phyloP scores from a whole-genome alignment of 2,113 vertebrate genomes.

The Pachyramphus minor region DNA sequence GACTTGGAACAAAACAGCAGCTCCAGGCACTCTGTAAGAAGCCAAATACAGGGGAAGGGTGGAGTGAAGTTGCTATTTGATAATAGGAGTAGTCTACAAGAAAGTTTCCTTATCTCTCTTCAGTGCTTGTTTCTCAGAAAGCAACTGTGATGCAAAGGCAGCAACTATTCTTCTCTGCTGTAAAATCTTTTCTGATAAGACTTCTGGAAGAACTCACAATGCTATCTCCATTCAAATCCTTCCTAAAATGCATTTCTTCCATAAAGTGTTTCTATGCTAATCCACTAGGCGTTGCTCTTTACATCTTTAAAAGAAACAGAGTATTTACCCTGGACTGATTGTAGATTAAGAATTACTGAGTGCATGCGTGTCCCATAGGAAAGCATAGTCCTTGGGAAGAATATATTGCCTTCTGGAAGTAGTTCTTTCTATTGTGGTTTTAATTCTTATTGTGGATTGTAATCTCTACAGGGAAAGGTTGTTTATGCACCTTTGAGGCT shows the following conservation, averaged over 20 bases:
- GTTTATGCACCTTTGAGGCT: background rate
- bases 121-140: background rate
- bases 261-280: slow-evolving; percentile 22
- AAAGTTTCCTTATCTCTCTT: slow-evolving; percentile 44
- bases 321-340: background rate
- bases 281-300: slow-evolving; percentile 59
- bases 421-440: slow-evolving; percentile 1
- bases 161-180: slow-evolving; percentile 21
- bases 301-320: slow-evolving; percentile 8
- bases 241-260: background rate
- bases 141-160: slow-evolving; percentile 27
- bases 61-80: slow-evolving; percentile 44
- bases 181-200: slow-evolving; percentile 35
- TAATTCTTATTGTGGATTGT: background rate
- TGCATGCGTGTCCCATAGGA: background rate
- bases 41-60: slow-evolving; percentile 60
- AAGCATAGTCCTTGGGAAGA: background rate
- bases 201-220: slow-evolving; percentile 17
- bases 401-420: background rate
- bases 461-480: background rate
- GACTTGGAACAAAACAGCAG: slow-evolving; percentile 53
- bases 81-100: slow-evolving; percentile 16
- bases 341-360: background rate
- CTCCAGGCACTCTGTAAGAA: slow-evolving; percentile 20
- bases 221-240: slow-evolving; percentile 24